Percentiles rank a stretch among this genome's conserved stretches.
Evolutionary conservation across 2,888 invertebrate species (phyloP).

Genomic region (Beris chalybata): DNA sequence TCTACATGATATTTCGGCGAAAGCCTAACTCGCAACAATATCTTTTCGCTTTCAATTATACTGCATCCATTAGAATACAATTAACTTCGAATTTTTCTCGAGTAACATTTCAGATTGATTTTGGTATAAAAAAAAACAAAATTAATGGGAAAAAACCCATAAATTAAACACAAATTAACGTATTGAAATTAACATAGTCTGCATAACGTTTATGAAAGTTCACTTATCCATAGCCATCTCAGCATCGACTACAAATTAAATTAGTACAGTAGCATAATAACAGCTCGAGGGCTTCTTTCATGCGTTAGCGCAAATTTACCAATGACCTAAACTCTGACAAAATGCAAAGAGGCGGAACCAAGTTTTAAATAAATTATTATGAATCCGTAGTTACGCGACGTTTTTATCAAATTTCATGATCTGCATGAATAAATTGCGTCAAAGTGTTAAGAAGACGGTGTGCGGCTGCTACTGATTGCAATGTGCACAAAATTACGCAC

Average conservation of each 20-base stretch:
- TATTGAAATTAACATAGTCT: slow-evolving; percentile 27
- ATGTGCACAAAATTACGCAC: slow-evolving; percentile 4
- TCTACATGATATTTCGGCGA: no score
- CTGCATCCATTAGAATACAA: no score
- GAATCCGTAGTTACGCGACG: slow-evolving; percentile 24
- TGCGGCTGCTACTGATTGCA: slow-evolving; percentile 10
- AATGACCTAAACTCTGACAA: neutral
- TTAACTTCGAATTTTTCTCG: no score
- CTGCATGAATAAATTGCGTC: slow-evolving; percentile 37
- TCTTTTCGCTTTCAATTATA: no score
- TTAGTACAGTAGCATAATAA: slow-evolving; percentile 9
- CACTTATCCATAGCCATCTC: slow-evolving; percentile 28
- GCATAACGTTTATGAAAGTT: slow-evolving; percentile 21
- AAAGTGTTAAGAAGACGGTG: slow-evolving; percentile 34
- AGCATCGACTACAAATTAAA: slow-evolving; percentile 30
- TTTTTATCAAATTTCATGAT: slow-evolving; percentile 30
- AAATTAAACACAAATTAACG: no score
- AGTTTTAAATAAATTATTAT: slow-evolving; percentile 30
- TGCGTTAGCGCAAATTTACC: slow-evolving; percentile 5
- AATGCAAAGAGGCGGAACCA: slow-evolving; percentile 21
- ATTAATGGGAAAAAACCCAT: no score
- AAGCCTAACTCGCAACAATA: no score
- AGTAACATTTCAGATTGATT: no score
- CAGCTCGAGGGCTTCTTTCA: slow-evolving; percentile 9
- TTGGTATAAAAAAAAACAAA: no score